Conservation (phyloP, 2,797 vertebrate species). For the Scleropages formosus region DNA sequence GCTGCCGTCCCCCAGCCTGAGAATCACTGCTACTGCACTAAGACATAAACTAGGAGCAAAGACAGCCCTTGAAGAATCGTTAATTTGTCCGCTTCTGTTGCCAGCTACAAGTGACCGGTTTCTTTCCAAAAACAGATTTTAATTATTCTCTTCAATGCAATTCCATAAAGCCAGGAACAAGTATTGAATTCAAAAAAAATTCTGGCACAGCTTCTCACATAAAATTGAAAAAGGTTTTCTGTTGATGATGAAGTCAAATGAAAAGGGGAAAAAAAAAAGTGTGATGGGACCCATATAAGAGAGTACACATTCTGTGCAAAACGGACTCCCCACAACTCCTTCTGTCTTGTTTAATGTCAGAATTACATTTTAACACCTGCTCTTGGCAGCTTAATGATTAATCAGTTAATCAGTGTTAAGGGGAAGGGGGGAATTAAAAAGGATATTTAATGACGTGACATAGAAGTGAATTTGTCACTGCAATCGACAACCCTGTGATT, state of each 20-base stretch:
- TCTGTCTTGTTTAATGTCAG: constrained; percentile 20
- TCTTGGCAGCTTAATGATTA: constrained; percentile 40
- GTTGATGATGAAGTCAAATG: neutral
- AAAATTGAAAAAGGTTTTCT: neutral
- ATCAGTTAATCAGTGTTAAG: constrained; percentile 47
- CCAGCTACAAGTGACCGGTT: no score
- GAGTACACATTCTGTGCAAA: neutral
- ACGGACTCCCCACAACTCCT: constrained; percentile 14
- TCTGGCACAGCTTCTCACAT: neutral
- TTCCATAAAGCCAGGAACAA: neutral
- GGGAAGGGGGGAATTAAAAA: constrained; percentile 33
- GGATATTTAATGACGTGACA: constrained; percentile 50
- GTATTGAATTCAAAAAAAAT: neutral
- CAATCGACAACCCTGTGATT: constrained; percentile 55
- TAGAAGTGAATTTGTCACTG: constrained; percentile 59
- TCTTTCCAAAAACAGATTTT: no score
- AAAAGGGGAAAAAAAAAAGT: neutral
- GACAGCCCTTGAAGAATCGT: no score
- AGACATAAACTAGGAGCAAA: no score
- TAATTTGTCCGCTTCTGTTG: no score
- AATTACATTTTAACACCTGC: constrained; percentile 37
- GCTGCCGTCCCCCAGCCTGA: no score
- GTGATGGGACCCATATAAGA: neutral
- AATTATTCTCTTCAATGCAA: neutral
- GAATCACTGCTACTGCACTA: no score